phyloP scores from a whole-genome alignment of 2,113 vertebrate species.

The Macroglossus sobrinus region DNA sequence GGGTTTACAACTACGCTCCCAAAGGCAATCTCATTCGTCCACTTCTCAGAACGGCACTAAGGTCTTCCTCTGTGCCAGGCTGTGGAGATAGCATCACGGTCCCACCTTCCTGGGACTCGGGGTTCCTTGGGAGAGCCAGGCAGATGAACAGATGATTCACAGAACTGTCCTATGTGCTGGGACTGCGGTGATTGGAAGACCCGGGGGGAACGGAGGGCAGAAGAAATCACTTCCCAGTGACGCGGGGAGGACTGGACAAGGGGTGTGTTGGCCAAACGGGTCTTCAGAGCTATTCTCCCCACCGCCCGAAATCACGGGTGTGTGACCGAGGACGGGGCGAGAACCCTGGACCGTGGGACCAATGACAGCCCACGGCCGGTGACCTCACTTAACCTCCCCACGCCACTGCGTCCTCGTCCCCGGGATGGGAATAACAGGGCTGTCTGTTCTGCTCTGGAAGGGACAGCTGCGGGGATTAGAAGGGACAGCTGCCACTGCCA shows the following conservation, averaged over 20 bases:
- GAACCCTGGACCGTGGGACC: no score
- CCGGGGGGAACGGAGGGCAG: background rate
- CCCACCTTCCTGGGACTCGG: background rate
- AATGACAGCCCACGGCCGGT: background rate
- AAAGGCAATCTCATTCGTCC: background rate
- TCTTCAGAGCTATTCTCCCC: background rate
- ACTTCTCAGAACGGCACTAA: background rate
- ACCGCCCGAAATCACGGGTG: background rate
- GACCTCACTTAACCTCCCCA: background rate
- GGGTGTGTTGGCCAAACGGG: rapidly evolving
- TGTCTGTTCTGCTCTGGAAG: background rate
- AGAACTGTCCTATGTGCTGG: background rate
- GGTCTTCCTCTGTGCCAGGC: background rate
- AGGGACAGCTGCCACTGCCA: background rate
- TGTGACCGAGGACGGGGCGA: background rate
- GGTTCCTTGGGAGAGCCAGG: background rate
- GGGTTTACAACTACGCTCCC: background rate
- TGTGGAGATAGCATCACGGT: background rate
- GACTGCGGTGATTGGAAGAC: background rate
- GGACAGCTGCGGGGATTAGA: background rate
- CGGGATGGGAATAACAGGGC: background rate
- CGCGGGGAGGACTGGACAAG: background rate
- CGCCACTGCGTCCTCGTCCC: background rate
- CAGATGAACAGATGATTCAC: background rate
- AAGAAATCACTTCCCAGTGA: background rate